Percentiles rank a stretch among this genome's conserved stretches.
Conservation (phyloP, 2,797 vertebrate genomes). For the Balearica regulorum region DNA sequence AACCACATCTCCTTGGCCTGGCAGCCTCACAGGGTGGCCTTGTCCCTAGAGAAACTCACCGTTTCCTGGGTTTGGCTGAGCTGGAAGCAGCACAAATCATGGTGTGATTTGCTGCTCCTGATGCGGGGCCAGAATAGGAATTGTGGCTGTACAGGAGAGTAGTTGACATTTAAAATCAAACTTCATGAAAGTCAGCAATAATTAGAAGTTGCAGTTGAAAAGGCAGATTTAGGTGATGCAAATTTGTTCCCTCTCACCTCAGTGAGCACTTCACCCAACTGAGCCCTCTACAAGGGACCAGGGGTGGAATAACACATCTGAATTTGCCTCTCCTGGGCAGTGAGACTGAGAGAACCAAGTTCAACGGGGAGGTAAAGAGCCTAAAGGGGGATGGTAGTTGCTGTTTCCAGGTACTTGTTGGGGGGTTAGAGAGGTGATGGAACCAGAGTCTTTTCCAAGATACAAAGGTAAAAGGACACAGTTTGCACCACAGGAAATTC, state of each 20-base stretch:
- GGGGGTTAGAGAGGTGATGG: not conserved
- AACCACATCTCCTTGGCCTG: not conserved
- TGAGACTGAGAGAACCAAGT: not conserved
- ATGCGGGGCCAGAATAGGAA: not conserved
- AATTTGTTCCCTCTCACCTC: not conserved
- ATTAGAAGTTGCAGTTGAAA: not conserved
- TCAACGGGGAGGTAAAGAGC: not conserved
- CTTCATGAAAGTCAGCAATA: not conserved
- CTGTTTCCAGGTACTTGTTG: not conserved
- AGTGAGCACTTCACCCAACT: not conserved
- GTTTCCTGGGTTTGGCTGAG: not conserved
- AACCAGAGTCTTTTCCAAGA: not conserved
- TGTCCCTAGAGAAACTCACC: not conserved
- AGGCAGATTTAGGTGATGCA: not conserved
- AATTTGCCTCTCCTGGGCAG: not conserved
- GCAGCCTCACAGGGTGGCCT: not conserved
- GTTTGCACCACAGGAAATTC: not conserved
- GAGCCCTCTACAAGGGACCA: not conserved
- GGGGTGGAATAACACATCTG: fast-evolving
- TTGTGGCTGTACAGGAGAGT: fast-evolving
- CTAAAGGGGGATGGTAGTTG: not conserved
- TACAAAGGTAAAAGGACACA: not conserved
- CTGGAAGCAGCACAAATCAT: not conserved
- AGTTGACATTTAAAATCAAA: not conserved
- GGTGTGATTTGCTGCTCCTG: not conserved